Conservation (phyloP, 2,113 vertebrate genomes). For the Pteruthius melanotis region DNA sequence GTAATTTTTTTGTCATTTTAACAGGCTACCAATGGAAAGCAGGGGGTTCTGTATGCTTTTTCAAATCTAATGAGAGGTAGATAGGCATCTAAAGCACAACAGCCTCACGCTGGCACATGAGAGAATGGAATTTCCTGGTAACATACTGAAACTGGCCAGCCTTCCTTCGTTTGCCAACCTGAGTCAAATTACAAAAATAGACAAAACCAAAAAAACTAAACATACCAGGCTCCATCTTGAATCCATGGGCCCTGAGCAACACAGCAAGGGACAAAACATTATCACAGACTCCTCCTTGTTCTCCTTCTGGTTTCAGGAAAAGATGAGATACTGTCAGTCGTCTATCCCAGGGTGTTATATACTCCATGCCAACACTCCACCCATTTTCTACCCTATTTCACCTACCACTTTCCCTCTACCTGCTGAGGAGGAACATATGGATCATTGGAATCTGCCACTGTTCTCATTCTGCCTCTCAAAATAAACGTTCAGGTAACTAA, state of each 20-base stretch:
- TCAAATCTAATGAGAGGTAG: conserved; percentile 33
- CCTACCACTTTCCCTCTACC: background rate
- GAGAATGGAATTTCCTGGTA: conserved; percentile 45
- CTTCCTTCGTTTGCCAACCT: background rate
- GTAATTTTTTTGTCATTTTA: conserved; percentile 2
- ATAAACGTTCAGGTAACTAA: background rate
- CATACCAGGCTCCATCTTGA: background rate
- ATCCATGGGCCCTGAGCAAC: background rate
- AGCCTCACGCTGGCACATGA: background rate
- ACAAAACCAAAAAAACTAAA: background rate
- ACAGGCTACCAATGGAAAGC: conserved; percentile 1
- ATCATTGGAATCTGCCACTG: background rate
- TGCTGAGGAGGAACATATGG: background rate
- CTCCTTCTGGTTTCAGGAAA: background rate
- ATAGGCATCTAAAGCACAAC: conserved; percentile 49
- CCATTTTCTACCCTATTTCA: background rate
- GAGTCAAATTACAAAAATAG: conserved; percentile 15
- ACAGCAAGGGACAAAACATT: background rate
- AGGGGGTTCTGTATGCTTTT: background rate
- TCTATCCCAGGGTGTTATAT: background rate
- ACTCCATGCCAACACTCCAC: background rate
- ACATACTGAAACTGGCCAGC: conserved; percentile 5
- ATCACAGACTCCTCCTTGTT: background rate
- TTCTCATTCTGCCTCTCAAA: background rate
- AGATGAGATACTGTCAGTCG: background rate